These are phyloP conservation scores for Beroe forskalii DNA, from an alignment of 37 sponge, comb jelly and placozoan genomes.

Conservation along the genomic window DNA sequence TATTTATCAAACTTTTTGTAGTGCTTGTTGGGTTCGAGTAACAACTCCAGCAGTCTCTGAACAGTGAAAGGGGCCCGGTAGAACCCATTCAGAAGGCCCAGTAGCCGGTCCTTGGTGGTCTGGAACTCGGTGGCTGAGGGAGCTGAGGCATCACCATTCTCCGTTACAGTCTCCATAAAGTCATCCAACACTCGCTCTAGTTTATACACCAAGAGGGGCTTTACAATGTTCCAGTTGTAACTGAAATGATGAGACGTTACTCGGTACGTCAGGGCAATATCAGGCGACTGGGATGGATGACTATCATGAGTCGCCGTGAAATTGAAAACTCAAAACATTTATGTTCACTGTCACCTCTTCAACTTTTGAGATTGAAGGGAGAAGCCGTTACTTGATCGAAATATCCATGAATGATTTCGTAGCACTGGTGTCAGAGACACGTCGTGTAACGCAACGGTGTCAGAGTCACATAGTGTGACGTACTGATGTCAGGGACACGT, in stretches of 20 bases:
- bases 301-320: background rate
- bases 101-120: slow-evolving; percentile 18
- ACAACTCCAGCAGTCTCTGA: slow-evolving; percentile 90
- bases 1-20: slow-evolving; percentile 81
- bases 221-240: slow-evolving; percentile 58
- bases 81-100: slow-evolving; percentile 14
- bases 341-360: too few relatives aligned
- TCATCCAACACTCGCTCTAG: slow-evolving; percentile 59
- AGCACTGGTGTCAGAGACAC: too few relatives aligned
- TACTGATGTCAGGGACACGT: too few relatives aligned
- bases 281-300: background rate
- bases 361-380: too few relatives aligned
- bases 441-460: too few relatives aligned
- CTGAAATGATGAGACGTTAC: too few relatives aligned
- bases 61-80: slow-evolving; percentile 94
- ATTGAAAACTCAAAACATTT: background rate
- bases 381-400: too few relatives aligned
- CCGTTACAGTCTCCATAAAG: slow-evolving; percentile 59
- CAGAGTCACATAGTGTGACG: too few relatives aligned
- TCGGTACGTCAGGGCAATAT: background rate
- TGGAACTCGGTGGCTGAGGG: slow-evolving; percentile 31
- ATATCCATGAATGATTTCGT: too few relatives aligned
- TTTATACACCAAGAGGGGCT: slow-evolving; percentile 43
- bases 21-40: slow-evolving; percentile 79
- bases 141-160: slow-evolving; percentile 32